These are phyloP conservation scores for Falco punctatus DNA, from an alignment of 2,113 vertebrate genomes.

Conservation along the genomic window DNA sequence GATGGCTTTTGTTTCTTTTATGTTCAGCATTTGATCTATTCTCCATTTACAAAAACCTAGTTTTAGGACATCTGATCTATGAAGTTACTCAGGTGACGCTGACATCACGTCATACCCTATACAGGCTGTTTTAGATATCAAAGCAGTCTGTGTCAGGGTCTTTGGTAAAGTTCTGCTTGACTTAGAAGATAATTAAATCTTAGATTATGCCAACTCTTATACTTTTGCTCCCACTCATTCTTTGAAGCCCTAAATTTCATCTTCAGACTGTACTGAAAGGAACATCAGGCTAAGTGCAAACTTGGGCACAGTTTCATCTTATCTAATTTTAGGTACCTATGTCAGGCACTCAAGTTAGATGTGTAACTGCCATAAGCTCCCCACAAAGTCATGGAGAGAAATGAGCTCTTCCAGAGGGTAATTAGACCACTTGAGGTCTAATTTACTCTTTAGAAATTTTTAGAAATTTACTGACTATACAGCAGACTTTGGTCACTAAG, in stretches of 20 bases:
- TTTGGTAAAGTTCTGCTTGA: not conserved
- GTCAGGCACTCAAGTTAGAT: not conserved
- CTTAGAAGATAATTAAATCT: constrained; percentile 13
- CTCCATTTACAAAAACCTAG: not conserved
- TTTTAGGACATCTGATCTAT: not conserved
- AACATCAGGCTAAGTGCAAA: constrained; percentile 36
- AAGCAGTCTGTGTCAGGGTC: not conserved
- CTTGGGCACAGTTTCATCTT: constrained; percentile 23
- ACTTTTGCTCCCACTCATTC: constrained; percentile 27
- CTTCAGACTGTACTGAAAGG: constrained; percentile 15
- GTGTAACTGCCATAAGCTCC: not conserved
- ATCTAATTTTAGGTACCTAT: constrained; percentile 46
- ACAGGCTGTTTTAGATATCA: not conserved
- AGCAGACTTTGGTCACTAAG: not conserved
- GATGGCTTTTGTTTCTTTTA: not conserved
- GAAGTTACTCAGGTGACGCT: not conserved
- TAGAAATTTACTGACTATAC: not conserved
- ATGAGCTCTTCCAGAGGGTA: not conserved
- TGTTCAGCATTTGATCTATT: constrained; percentile 10
- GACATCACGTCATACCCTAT: not conserved
- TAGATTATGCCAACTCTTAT: not conserved
- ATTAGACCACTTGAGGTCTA: not conserved
- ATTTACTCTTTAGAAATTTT: not conserved
- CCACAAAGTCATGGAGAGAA: not conserved
- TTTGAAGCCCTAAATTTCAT: constrained; percentile 39